Percentiles rank a stretch among this genome's conserved stretches.
These are phyloP conservation scores for Lutjanus campechanus DNA, from an alignment of 2,797 vertebrate species.

Conservation along the genomic window DNA sequence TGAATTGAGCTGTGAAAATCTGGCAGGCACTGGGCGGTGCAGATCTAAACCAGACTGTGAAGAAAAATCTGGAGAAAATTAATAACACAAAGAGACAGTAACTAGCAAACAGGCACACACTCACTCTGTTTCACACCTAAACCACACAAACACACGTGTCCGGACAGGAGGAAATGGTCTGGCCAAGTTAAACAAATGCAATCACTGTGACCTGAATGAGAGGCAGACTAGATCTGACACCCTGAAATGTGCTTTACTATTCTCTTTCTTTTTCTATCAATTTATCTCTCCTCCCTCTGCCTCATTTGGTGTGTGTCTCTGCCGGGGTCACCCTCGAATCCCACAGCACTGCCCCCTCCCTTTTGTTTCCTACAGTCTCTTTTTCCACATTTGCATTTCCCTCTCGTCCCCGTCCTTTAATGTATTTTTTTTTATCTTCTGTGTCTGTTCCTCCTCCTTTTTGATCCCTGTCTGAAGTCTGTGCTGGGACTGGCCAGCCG, in stretches of 20 bases:
- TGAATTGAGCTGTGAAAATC: conserved; percentile 43
- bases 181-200: conserved; percentile 67
- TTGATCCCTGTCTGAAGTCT: conserved; percentile 55
- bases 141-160: conserved; percentile 1
- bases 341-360: conserved; percentile 16
- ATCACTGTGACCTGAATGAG: conserved; percentile 60
- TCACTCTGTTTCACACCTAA: background rate
- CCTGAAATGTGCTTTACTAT: conserved; percentile 46
- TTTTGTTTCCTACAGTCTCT: conserved; percentile 42
- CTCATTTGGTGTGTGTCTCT: conserved; percentile 57
- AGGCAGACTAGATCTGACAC: conserved; percentile 54
- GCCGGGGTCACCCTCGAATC: conserved; percentile 50
- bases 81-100: conserved; percentile 26
- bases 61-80: conserved; percentile 29
- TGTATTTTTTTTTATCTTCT: conserved; percentile 30
- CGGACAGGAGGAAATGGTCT: conserved; percentile 52
- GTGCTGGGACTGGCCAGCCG: conserved; percentile 21
- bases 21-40: conserved; percentile 20
- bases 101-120: background rate
- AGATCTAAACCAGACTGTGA: conserved; percentile 30
- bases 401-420: conserved; percentile 33
- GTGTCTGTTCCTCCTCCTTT: conserved; percentile 27
- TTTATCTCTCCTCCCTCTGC: conserved; percentile 49
- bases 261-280: conserved; percentile 53
- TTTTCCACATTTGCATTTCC: conserved; percentile 51